Evolutionary conservation across 2,888 invertebrate genomes (phyloP), one percentile per base, ranked within the genome.

Genomic region (Oegoconia quadripuncta): DNA sequence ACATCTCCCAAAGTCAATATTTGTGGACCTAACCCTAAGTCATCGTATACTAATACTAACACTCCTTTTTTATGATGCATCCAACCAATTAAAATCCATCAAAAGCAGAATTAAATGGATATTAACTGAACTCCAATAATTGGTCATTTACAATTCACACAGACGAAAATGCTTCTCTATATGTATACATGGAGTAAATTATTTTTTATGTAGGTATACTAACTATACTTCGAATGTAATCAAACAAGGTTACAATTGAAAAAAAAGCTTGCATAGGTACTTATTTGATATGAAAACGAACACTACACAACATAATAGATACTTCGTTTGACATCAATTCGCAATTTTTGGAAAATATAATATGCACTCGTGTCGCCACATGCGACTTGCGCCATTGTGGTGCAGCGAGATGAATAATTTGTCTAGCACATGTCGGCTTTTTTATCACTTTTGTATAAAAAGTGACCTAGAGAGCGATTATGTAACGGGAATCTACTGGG

Each of bases 401-500:
- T 66, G 77, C 83, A 81, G 49, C 74, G 71, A 75, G 74, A 80
- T 87, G 81, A 81, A 83, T 86, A 84, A 86, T 86, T 83, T 79
- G 74, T 78, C 62, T 75, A 82, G 82, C 86, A 83, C 82, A 84
- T 82, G 87, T 74, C 74, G 59, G 63, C 68, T 80, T 83, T 83
- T 78, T 61, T 58, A 17, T 20, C 28, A 33, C 18, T 34, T 20
- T 31, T 27, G 34, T 41, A 60, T 70, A 77, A 81, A 86, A 82
- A 79, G 66, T 86, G 84, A 86, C 83, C 86, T 76, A 74, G 54
- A 65, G 66, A 68, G 59, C 61, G 71, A 66, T 69, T 70, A 68
- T 65, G 62, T 75, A 80, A 76, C 79, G 75, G 77, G 76, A 76
- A 73, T 74, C 73, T 70, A 69, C 74, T 72, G 65, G 73, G 70